Conservation (phyloP, 2,113 vertebrate genomes). For the Apus apus region DNA sequence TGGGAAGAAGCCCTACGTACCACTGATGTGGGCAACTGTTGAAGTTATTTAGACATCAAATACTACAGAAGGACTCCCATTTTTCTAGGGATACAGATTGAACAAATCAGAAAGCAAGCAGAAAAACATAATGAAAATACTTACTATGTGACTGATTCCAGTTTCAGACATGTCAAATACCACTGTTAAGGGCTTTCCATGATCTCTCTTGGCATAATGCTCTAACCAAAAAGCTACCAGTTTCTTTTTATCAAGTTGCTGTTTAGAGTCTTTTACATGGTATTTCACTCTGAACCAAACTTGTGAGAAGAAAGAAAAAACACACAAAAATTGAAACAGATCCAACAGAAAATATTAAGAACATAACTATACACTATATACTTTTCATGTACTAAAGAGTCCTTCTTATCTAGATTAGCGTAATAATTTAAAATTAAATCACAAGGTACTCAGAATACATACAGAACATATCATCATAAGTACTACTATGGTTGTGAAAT, state of each 20-base stretch:
- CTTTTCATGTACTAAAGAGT: not conserved
- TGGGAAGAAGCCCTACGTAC: not conserved
- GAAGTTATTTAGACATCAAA: not conserved
- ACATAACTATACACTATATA: not conserved
- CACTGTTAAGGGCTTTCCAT: conserved; percentile 92
- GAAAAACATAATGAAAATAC: conserved; percentile 52
- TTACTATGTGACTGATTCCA: conserved; percentile 93
- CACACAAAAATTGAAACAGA: not conserved
- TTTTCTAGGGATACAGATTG: not conserved
- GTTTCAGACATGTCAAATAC: conserved; percentile 96
- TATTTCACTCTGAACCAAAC: conserved; percentile 96
- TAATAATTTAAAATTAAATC: not conserved
- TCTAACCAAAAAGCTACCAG: conserved; percentile 97
- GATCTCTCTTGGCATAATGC: conserved; percentile 90
- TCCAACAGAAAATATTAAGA: not conserved
- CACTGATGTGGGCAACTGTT: not conserved
- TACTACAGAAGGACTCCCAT: not conserved
- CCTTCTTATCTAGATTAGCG: not conserved
- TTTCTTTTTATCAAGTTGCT: conserved; percentile 89
- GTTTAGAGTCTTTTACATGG: conserved; percentile 89
- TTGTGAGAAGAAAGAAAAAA: conserved; percentile 45
- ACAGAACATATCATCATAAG: not conserved
- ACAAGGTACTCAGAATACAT: accelerated
- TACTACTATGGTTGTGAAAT: not conserved
- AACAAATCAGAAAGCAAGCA: not conserved